phyloP scores from a whole-genome alignment of 2,888 invertebrate species.

The Oscheius sp. region DNA sequence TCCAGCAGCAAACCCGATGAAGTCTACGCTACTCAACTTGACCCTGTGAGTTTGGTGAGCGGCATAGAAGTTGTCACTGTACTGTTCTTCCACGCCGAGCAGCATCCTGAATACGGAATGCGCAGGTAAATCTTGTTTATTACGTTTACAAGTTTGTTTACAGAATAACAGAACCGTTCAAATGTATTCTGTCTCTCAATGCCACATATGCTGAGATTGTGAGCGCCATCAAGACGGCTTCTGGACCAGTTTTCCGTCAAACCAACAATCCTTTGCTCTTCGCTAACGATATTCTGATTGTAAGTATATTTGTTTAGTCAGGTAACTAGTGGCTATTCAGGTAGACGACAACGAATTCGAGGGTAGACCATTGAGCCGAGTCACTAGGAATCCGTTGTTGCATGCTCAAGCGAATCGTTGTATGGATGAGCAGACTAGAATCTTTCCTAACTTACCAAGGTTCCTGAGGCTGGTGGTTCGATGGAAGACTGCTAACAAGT shows the following conservation, averaged over 20 bases:
- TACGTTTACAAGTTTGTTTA: constrained; percentile 5
- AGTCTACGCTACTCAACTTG: constrained; percentile 25
- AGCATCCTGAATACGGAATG: neutral
- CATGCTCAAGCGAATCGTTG: neutral
- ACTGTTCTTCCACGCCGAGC: constrained; percentile 27
- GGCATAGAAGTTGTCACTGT: constrained; percentile 20
- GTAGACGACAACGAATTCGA: constrained; percentile 28
- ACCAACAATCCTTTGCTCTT: constrained; percentile 4
- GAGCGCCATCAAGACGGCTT: neutral
- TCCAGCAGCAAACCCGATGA: constrained; percentile 8
- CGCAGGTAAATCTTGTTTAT: neutral
- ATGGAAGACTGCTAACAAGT: constrained; percentile 19
- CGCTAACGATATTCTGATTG: constrained; percentile 14
- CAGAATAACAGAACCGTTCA: constrained; percentile 32
- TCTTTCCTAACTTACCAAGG: constrained; percentile 17
- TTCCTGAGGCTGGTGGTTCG: constrained; percentile 26
- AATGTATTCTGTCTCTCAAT: constrained; percentile 10
- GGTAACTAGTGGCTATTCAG: neutral
- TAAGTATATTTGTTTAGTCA: neutral
- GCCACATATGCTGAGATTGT: constrained; percentile 19
- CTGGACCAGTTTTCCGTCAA: neutral
- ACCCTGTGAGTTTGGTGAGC: neutral
- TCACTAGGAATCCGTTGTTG: neutral
- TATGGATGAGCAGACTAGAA: constrained; percentile 25
- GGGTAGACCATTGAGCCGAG: neutral